A percentile compares a stretch with the other conserved stretches of the same genome.
phyloP scores from a whole-genome alignment of 2,113 vertebrate species.

The Neodon shergylaensis region DNA sequence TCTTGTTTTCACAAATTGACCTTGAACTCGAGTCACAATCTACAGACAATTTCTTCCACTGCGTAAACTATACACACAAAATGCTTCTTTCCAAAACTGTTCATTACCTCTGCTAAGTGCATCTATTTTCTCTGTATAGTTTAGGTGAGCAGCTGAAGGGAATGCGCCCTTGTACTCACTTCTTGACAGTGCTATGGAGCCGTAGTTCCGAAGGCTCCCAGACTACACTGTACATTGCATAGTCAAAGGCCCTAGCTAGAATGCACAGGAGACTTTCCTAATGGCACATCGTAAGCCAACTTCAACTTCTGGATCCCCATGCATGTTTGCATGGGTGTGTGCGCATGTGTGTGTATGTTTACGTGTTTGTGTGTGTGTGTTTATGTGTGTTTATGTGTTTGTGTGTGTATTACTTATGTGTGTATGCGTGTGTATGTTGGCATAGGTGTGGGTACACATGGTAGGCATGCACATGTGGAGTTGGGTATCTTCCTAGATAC shows the following conservation, averaged over 20 bases:
- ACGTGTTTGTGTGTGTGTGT: no score
- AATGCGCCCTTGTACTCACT: background rate
- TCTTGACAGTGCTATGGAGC: background rate
- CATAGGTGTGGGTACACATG: background rate
- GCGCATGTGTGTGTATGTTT: background rate
- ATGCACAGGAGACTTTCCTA: accelerated
- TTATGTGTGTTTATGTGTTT: no score
- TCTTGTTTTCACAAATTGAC: background rate
- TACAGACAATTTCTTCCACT: background rate
- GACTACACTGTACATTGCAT: background rate
- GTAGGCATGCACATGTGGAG: no score
- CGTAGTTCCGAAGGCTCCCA: background rate
- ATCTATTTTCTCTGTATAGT: background rate
- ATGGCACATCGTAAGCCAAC: accelerated
- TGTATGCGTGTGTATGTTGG: background rate
- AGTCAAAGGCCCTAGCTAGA: no score
- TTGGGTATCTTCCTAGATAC: background rate
- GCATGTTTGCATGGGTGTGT: accelerated
- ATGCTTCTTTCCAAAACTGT: background rate
- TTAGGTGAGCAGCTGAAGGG: background rate
- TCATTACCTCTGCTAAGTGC: background rate
- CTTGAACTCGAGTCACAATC: background rate
- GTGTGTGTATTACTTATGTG: no score
- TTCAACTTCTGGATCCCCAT: accelerated
- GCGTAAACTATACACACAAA: background rate